phyloP scores from a whole-genome alignment of 2,113 vertebrate species.

The Corythornis vintsioides region DNA sequence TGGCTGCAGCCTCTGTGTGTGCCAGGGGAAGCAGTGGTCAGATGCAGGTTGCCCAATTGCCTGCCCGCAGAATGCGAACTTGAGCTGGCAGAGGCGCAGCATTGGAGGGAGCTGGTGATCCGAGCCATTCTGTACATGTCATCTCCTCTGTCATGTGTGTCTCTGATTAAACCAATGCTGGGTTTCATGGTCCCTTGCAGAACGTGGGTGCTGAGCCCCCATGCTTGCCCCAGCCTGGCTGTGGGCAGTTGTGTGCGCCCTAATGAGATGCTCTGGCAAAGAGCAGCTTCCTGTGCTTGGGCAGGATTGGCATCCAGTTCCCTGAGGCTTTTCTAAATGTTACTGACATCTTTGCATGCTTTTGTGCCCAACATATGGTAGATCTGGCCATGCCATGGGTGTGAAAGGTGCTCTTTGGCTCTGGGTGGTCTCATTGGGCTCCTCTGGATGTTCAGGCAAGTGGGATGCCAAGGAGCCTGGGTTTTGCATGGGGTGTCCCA shows the following conservation, averaged over 20 bases:
- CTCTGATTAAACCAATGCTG: not conserved
- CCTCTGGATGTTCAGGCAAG: not conserved
- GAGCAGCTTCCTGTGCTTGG: not conserved
- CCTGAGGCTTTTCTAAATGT: not conserved
- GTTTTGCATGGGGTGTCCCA: not conserved
- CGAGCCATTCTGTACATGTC: not conserved
- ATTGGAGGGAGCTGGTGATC: not conserved
- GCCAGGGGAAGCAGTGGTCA: not conserved
- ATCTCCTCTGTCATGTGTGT: not conserved
- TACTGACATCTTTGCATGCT: not conserved
- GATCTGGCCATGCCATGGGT: not conserved
- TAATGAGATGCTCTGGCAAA: not conserved
- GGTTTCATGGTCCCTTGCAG: not conserved
- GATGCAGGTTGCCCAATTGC: not conserved
- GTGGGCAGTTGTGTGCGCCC: not conserved
- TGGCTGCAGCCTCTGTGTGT: not conserved
- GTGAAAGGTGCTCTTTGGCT: not conserved
- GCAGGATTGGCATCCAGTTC: not conserved
- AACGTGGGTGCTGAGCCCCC: not conserved
- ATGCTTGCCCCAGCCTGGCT: not conserved
- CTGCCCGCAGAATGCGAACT: not conserved
- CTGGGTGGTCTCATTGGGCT: rapidly evolving
- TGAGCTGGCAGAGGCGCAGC: not conserved
- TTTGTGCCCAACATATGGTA: not conserved
- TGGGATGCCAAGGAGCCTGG: not conserved